Conservation (phyloP, 2,888 invertebrate genomes). For the Drosophila kuntzei region DNA sequence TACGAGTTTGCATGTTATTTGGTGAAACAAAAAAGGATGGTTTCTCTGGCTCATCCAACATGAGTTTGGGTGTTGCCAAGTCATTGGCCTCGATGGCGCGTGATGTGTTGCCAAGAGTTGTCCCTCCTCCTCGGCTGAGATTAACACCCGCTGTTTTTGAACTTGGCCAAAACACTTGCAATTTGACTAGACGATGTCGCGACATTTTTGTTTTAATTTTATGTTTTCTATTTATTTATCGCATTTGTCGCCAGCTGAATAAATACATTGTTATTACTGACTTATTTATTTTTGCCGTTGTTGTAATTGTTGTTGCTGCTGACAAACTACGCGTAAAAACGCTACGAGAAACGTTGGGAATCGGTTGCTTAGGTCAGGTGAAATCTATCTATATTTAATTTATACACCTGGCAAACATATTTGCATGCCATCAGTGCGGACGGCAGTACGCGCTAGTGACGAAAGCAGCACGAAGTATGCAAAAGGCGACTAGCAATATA, state of each 20-base stretch:
- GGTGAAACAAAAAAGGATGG: neutral
- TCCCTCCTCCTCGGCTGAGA: neutral
- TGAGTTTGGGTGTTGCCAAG: neutral
- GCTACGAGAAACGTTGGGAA: conserved; percentile 1
- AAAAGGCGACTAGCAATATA: too few relatives aligned
- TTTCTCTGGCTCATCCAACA: neutral
- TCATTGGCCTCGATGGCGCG: conserved; percentile 19
- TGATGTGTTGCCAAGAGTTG: conserved; percentile 8
- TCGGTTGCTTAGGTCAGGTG: conserved; percentile 36
- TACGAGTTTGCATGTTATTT: neutral
- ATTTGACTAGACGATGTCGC: conserved; percentile 73
- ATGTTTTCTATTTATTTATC: conserved; percentile 60
- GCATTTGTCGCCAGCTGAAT: conserved; percentile 42
- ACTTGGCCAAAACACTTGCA: conserved; percentile 60
- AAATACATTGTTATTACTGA: conserved; percentile 53
- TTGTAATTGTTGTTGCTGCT: conserved; percentile 12
- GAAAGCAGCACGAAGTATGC: too few relatives aligned
- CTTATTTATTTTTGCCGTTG: conserved; percentile 3
- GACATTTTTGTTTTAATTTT: conserved; percentile 42
- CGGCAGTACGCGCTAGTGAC: too few relatives aligned
- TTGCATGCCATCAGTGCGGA: too few relatives aligned
- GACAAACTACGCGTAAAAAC: conserved; percentile 35
- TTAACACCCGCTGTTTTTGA: conserved; percentile 42
- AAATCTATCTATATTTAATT: conserved; percentile 71
- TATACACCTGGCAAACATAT: conserved; percentile 41